phyloP scores from a whole-genome alignment of 2,113 vertebrate genomes.

The Microcebus lehilahytsara region DNA sequence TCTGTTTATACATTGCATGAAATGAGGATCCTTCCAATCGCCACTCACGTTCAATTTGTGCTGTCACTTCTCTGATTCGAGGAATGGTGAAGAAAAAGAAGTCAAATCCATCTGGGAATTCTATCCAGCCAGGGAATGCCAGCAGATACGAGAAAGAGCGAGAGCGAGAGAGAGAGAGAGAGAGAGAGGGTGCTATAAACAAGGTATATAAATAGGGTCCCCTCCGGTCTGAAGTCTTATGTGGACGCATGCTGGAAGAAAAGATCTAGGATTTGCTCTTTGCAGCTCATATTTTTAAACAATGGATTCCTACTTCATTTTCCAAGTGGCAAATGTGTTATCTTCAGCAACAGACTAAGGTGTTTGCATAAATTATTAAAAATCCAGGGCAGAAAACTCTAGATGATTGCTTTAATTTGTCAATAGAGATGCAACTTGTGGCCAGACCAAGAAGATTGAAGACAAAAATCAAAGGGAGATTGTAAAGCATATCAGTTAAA shows the following conservation, averaged over 20 bases:
- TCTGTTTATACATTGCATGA: constrained; percentile 39
- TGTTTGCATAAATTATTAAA: constrained; percentile 20
- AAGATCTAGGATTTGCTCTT: not conserved
- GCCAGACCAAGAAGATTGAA: not conserved
- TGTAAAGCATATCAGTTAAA: not conserved
- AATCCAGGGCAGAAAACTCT: constrained; percentile 5
- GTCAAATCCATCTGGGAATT: not conserved
- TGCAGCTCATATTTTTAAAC: not conserved
- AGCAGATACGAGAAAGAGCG: not conserved
- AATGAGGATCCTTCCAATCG: not conserved
- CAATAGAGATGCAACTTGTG: not conserved
- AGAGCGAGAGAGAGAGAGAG: no score
- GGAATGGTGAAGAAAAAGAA: not conserved
- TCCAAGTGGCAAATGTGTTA: not conserved
- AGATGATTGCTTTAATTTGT: constrained; percentile 28
- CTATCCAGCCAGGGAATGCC: not conserved
- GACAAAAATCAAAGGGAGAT: not conserved
- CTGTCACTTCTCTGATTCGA: not conserved
- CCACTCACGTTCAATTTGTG: not conserved
- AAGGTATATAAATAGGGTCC: not conserved
- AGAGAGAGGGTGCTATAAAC: not conserved
- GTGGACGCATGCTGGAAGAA: not conserved
- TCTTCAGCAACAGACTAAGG: not conserved
- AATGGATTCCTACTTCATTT: not conserved
- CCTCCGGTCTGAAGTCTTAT: not conserved